Evolutionary conservation across 1,140 invertebrate species (phyloP), one percentile per base, ranked within the genome.

Genomic region (Magallana gigas): DNA sequence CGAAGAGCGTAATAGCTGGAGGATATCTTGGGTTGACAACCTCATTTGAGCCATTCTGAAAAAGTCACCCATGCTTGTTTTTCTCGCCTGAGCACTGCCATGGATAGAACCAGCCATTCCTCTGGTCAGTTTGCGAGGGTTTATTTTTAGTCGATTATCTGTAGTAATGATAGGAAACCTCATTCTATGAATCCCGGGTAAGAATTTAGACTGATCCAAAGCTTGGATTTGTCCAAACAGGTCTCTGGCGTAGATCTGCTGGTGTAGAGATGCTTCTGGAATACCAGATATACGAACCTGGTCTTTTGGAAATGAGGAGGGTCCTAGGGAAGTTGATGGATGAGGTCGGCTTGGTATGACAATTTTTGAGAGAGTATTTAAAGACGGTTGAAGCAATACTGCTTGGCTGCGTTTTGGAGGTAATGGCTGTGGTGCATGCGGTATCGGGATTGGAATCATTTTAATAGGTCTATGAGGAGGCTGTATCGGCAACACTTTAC

Each of bases 41-140:
- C 36, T 18, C 68, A 76, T 76, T 76, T 76, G 68, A 76, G 68
- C 68, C 68, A 76, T 76, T 76, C 68, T 36, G 8, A 76, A 76
- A 76, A 76, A 36, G 29, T 76, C 68, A 8, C 68, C 68, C 18
- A 76, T 76, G 68, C 68, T 29, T 29, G 18, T 76, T 76, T 29
- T 76, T 76, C 18, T 5, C 23, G 1, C 14, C 29, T 36, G 68
- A 9, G 8, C 23, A 29, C 8, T 4, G 9, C 68, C 23, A 1
- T 29, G 68, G 7, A 36, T 36, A 36, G 23, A 18, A 76, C 23
- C 23, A 8, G 0, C 68, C 36, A 76, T 23, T 11, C 68, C 23
- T 76, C 18, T 29, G 1, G 5, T 76, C 23, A 7, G 11, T 76
- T 29, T 29, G 11, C 0, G 9, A 36, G 0, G 9, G 12, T 29